Conservation (phyloP, 2,113 vertebrate genomes). For the Etheostoma cragini region DNA sequence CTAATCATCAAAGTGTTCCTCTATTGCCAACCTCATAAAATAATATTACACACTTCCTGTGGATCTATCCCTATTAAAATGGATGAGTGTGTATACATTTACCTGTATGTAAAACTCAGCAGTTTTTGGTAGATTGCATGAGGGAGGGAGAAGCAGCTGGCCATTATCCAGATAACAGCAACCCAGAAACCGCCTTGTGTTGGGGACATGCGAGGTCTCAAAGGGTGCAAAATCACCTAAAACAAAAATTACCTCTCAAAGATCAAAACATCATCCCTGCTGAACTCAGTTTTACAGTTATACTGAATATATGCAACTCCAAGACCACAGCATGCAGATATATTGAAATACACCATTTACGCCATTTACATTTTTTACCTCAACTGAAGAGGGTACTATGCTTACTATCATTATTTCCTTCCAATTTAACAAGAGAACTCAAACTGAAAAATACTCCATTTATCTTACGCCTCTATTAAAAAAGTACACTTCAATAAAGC, state of each 20-base stretch:
- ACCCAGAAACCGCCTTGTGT: slow-evolving; percentile 87
- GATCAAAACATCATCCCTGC: background rate
- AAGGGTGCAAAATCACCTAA: slow-evolving; percentile 92
- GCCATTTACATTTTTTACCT: too few species aligned
- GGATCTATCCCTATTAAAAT: background rate
- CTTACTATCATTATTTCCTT: background rate
- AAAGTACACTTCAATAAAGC: background rate
- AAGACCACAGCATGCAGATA: too few species aligned
- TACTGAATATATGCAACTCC: too few species aligned
- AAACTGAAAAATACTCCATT: background rate
- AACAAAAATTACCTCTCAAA: background rate
- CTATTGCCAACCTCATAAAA: slow-evolving; percentile 3
- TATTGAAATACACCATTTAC: too few species aligned
- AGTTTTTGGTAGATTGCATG: slow-evolving; percentile 96
- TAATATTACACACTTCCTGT: background rate
- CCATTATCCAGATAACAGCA: slow-evolving; percentile 92
- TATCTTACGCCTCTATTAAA: background rate
- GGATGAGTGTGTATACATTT: background rate
- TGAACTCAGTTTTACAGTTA: too few species aligned
- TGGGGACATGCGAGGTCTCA: slow-evolving; percentile 90
- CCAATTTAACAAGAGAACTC: background rate
- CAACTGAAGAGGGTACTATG: too few species aligned
- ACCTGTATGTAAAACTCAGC: slow-evolving; percentile 87
- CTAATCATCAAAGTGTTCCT: background rate
- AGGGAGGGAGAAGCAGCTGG: slow-evolving; percentile 92